Conservation (phyloP, 2,113 vertebrate species). For the Aspiorhynchus laticeps region DNA sequence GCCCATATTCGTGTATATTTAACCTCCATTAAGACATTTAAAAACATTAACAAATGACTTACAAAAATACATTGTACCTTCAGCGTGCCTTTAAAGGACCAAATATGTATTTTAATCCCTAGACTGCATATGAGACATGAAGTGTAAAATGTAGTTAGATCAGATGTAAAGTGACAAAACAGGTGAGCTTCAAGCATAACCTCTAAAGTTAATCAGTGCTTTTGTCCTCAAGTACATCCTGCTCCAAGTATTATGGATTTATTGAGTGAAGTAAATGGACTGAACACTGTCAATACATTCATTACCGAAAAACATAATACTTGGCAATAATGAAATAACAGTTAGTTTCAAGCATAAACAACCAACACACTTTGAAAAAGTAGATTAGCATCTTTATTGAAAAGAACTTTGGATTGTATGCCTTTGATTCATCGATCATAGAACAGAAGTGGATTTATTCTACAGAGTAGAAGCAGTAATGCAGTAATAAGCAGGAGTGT, state of each 20-base stretch:
- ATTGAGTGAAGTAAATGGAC: neutral
- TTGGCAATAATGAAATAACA: neutral
- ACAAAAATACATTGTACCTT: no score
- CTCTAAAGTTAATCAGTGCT: neutral
- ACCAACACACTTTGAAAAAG: slow-evolving; percentile 45
- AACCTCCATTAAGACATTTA: no score
- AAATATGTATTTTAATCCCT: neutral
- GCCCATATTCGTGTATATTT: no score
- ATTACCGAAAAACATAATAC: neutral
- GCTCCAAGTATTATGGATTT: neutral
- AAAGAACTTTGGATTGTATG: slow-evolving; percentile 39
- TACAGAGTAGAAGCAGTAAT: neutral
- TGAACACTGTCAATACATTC: neutral
- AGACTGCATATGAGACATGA: neutral
- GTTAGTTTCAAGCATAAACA: neutral
- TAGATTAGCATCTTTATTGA: slow-evolving; percentile 49
- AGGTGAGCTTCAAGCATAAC: neutral
- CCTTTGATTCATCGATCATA: slow-evolving; percentile 9
- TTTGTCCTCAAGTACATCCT: neutral
- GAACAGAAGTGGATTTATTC: neutral
- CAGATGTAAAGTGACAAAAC: neutral
- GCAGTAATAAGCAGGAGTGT: neutral
- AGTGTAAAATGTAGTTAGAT: neutral
- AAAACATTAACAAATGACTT: no score
- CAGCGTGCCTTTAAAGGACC: neutral